A percentile compares a stretch with the other conserved stretches of the same genome.
Conservation (phyloP, 1,140 invertebrate species). For the Pseudomyrmex concolor region DNA sequence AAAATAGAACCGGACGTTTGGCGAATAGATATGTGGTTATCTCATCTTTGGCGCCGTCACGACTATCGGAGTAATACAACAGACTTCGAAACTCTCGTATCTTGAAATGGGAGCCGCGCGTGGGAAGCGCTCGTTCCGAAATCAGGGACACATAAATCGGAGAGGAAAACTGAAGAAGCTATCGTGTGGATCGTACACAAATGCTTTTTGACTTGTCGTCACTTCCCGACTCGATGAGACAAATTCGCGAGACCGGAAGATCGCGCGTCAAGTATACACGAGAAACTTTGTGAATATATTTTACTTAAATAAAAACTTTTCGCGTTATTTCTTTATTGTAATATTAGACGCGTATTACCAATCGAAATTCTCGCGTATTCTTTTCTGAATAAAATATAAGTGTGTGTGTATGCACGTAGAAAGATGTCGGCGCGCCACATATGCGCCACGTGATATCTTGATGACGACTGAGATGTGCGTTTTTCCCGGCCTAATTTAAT, state of each 20-base stretch:
- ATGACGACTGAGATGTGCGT: constrained; percentile 28
- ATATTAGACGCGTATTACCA: constrained; percentile 21
- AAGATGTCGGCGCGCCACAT: constrained; percentile 13
- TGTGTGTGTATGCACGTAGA: not conserved
- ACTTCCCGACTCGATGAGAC: not conserved
- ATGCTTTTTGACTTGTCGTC: not conserved
- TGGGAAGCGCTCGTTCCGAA: not conserved
- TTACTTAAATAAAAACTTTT: constrained; percentile 10
- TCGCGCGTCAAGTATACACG: not conserved
- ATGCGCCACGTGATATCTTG: constrained; percentile 19
- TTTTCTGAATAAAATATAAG: constrained; percentile 32
- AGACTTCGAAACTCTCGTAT: not conserved
- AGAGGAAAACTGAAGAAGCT: not conserved
- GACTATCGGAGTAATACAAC: constrained; percentile 3
- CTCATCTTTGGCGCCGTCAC: constrained; percentile 8
- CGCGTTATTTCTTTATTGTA: constrained; percentile 11
- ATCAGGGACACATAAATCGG: not conserved
- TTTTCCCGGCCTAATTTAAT: constrained; percentile 36
- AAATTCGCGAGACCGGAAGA: not conserved
- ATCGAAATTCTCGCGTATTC: constrained; percentile 31
- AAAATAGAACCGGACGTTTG: constrained; percentile 18
- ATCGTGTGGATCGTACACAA: not conserved
- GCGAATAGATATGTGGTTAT: not conserved
- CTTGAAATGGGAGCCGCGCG: not conserved
- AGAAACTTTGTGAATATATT: not conserved